Evolutionary conservation across 2,797 vertebrate genomes (phyloP).

Genomic region (Catostomus latipinnis): DNA sequence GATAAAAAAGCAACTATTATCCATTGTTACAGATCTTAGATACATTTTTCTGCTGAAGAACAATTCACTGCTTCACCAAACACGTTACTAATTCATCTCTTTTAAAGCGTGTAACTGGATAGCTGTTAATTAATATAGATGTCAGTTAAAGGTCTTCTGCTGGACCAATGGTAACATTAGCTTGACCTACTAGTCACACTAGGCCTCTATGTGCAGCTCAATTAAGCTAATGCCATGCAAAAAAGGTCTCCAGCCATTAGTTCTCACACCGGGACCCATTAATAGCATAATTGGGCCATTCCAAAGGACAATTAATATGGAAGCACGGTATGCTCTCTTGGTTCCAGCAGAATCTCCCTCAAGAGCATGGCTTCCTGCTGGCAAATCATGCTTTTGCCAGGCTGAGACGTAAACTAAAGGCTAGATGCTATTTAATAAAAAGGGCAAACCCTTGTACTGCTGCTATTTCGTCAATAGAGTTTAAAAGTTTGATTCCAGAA

Average conservation of each 20-base stretch:
- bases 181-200: constrained; percentile 78
- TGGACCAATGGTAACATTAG: constrained; percentile 90
- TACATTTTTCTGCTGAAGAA: constrained; percentile 1
- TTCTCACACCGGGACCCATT: constrained; percentile 84
- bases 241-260: constrained; percentile 91
- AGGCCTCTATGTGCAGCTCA: constrained; percentile 83
- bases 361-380: constrained; percentile 7
- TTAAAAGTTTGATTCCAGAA: too few relatives aligned
- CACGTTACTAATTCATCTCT: constrained; percentile 81
- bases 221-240: constrained; percentile 99
- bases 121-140: constrained; percentile 96
- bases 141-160: constrained; percentile 89
- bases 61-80: constrained; percentile 65
- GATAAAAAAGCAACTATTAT: not conserved
- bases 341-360: constrained; percentile 4
- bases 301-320: constrained; percentile 90
- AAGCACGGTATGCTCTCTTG: constrained; percentile 66
- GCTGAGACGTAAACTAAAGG: not conserved
- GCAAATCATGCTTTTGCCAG: not conserved
- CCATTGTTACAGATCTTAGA: not conserved
- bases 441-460: too few relatives aligned
- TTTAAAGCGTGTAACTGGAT: constrained; percentile 89
- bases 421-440: too few relatives aligned
- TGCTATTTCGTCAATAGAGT: too few relatives aligned
- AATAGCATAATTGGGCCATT: constrained; percentile 95